These are phyloP conservation scores for Prosopocoilus inquinatus DNA, from an alignment of 2,888 invertebrate species.

Conservation along the genomic window DNA sequence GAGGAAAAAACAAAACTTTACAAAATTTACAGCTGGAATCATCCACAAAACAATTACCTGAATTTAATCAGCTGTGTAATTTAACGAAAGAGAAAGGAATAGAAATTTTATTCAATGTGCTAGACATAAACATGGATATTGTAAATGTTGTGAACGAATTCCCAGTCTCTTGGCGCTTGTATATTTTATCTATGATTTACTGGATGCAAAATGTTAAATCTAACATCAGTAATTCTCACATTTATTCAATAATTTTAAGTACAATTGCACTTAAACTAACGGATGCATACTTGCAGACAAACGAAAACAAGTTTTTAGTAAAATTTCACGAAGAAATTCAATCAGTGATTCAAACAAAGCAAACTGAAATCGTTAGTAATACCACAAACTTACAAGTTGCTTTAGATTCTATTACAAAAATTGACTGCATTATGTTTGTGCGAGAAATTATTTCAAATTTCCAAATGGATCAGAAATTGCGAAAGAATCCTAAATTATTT, in stretches of 20 bases:
- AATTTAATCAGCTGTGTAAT: conserved; percentile 40
- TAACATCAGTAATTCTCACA: conserved; percentile 48
- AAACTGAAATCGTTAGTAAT: conserved; percentile 31
- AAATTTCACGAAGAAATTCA: conserved; percentile 50
- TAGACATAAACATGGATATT: conserved; percentile 51
- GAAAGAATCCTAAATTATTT: conserved; percentile 56
- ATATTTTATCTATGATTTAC: conserved; percentile 59
- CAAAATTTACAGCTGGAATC: conserved; percentile 23
- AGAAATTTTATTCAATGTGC: conserved; percentile 52
- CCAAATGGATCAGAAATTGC: conserved; percentile 57
- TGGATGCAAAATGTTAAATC: conserved; percentile 55
- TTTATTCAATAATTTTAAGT: conserved; percentile 60
- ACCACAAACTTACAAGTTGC: conserved; percentile 40
- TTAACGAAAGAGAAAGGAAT: conserved; percentile 35
- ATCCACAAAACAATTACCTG: conserved; percentile 37
- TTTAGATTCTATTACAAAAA: conserved; percentile 54
- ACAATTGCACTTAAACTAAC: conserved; percentile 59
- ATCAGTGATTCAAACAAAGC: conserved; percentile 17
- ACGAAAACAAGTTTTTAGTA: conserved; percentile 52
- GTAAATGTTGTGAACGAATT: conserved; percentile 48
- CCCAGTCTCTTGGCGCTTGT: conserved; percentile 60
- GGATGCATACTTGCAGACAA: conserved; percentile 56
- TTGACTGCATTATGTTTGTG: conserved; percentile 61
- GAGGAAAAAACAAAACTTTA: conserved; percentile 34
- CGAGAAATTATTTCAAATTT: conserved; percentile 60